Conservation (phyloP, 2,797 vertebrate species). For the Diplodus puntazzo region DNA sequence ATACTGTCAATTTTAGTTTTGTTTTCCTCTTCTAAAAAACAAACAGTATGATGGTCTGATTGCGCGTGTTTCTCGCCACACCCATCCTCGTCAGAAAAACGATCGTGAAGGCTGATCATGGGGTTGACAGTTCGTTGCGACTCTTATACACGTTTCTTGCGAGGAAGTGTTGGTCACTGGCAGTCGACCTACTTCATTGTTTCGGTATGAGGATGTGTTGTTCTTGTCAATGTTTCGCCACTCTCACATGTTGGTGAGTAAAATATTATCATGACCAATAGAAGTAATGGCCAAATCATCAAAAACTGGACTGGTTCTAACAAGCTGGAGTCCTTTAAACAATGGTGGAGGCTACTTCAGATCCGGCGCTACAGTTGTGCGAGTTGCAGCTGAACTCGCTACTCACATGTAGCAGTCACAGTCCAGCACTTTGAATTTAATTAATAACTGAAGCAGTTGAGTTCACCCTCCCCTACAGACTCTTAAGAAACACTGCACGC, state of each 20-base stretch:
- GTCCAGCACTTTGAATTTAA: conserved; percentile 53
- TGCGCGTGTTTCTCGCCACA: background rate
- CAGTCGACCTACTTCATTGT: background rate
- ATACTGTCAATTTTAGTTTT: background rate
- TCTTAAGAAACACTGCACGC: conserved; percentile 38
- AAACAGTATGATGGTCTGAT: background rate
- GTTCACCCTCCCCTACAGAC: conserved; percentile 47
- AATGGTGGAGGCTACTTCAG: background rate
- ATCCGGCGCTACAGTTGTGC: background rate
- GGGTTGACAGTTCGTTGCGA: too few species aligned
- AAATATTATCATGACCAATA: background rate
- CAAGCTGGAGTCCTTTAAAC: background rate
- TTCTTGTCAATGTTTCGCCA: background rate
- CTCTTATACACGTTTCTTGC: too few species aligned
- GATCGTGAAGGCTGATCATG: too few species aligned
- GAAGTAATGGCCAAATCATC: background rate
- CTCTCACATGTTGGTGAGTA: background rate
- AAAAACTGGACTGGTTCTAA: background rate
- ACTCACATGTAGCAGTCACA: conserved; percentile 30
- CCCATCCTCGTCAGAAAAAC: too few species aligned
- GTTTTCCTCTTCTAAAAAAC: background rate
- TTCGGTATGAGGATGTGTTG: too few species aligned
- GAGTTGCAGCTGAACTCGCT: conserved; percentile 16
- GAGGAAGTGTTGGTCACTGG: too few species aligned
- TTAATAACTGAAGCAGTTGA: conserved; percentile 55